Conservation (phyloP, 2,113 vertebrate species). For the Amia ocellicauda region DNA sequence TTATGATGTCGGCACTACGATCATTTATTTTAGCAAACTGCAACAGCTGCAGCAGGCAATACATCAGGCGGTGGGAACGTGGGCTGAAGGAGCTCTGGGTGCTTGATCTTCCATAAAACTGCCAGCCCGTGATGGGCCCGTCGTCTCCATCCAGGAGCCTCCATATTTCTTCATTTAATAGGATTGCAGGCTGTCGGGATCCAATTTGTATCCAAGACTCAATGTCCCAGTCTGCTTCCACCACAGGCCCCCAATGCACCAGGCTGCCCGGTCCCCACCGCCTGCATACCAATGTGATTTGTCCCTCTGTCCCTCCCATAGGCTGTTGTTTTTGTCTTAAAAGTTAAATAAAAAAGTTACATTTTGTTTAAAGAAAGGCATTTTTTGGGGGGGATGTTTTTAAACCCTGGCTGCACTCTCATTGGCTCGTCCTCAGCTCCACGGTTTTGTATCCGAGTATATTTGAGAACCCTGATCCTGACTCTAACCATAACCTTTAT, state of each 20-base stretch:
- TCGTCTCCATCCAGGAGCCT: constrained; percentile 32
- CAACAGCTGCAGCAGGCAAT: constrained; percentile 30
- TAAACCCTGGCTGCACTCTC: no score
- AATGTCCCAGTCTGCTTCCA: constrained; percentile 28
- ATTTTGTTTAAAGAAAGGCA: no score
- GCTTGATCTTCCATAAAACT: constrained; percentile 53
- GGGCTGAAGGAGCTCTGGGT: constrained; percentile 22
- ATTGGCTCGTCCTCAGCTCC: no score
- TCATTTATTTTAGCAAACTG: constrained; percentile 27
- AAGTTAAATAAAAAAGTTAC: no score
- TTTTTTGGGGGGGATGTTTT: no score
- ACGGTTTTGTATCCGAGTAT: no score
- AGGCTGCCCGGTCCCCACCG: constrained; percentile 20
- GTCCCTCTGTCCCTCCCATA: not conserved
- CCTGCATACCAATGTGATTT: constrained; percentile 12
- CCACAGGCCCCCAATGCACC: constrained; percentile 1
- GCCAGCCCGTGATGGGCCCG: constrained; percentile 41
- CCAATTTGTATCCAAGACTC: constrained; percentile 47
- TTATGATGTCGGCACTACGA: constrained; percentile 8
- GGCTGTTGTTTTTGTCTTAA: no score
- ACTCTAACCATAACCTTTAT: no score
- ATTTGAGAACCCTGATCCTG: no score
- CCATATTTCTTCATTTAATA: constrained; percentile 63
- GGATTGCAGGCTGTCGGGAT: constrained; percentile 50
- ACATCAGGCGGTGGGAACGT: constrained; percentile 23